Evolutionary conservation across 2,888 invertebrate species (phyloP).

Genomic region (Pristionchus arcanus): DNA sequence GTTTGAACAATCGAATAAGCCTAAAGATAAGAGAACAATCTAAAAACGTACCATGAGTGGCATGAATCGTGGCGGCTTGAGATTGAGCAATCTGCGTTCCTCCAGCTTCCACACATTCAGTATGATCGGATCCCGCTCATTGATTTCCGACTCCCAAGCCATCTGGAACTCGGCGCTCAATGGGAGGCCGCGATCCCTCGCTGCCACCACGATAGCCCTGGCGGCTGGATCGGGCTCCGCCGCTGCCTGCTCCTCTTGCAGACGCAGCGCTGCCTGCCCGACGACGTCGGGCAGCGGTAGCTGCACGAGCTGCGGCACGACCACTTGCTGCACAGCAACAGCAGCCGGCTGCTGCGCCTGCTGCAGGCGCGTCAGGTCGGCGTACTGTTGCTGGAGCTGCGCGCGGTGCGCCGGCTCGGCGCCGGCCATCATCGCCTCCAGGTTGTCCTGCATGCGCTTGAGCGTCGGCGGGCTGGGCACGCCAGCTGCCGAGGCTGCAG

Average conservation of each 20-base stretch:
- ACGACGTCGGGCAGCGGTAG: neutral
- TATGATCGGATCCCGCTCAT: neutral
- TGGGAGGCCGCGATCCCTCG: neutral
- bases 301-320: neutral
- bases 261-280: neutral
- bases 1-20: too few species aligned
- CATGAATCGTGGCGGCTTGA: constrained; percentile 4
- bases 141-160: neutral
- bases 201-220: neutral
- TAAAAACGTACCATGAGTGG: neutral
- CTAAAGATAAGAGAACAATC: too few species aligned
- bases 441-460: too few species aligned
- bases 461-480: too few species aligned
- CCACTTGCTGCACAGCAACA: neutral
- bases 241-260: neutral
- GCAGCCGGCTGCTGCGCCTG: neutral
- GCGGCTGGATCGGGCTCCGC: neutral
- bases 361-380: neutral
- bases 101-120: neutral
- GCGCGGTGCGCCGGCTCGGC: neutral
- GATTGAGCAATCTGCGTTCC: neutral
- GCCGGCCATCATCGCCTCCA: neutral
- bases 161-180: neutral
- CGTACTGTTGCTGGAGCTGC: neutral
- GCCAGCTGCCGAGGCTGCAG: neutral